Percentiles rank a stretch among this genome's conserved stretches.
Evolutionary conservation across 2,113 vertebrate species (phyloP).

Genomic region (Hystrix cristata): DNA sequence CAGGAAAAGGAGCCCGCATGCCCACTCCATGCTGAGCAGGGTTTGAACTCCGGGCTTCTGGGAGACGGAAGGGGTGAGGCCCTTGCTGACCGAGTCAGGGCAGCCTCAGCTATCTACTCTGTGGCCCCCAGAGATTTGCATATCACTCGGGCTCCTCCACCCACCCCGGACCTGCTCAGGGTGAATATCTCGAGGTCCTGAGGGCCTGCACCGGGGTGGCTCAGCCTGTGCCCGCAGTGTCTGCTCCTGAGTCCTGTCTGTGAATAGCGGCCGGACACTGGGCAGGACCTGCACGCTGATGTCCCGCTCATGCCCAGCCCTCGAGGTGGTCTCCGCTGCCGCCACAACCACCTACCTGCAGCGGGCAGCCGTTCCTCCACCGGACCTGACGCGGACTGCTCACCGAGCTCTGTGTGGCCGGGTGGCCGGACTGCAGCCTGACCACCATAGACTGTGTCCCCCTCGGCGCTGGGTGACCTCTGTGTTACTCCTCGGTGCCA

Average conservation of each 20-base stretch:
- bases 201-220: rapidly evolving
- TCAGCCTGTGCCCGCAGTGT: not conserved
- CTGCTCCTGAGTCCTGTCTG: not conserved
- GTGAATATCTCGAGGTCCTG: not conserved
- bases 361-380: not conserved
- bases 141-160: rapidly evolving
- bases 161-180: too few species aligned
- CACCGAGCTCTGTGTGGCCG: not conserved
- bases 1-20: not conserved
- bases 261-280: not conserved
- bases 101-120: not conserved
- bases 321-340: not conserved
- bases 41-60: too few species aligned
- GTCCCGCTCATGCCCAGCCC: not conserved
- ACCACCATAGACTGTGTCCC: too few species aligned
- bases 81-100: not conserved
- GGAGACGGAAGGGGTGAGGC: too few species aligned
- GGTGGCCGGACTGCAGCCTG: too few species aligned
- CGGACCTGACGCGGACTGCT: not conserved
- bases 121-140: not conserved
- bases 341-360: not conserved
- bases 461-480: too few species aligned
- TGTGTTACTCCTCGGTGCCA: too few species aligned
- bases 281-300: rapidly evolving
- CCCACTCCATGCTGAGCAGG: not conserved